Conservation (phyloP, 1,140 invertebrate species). For the Choristoneura fumiferana region DNA sequence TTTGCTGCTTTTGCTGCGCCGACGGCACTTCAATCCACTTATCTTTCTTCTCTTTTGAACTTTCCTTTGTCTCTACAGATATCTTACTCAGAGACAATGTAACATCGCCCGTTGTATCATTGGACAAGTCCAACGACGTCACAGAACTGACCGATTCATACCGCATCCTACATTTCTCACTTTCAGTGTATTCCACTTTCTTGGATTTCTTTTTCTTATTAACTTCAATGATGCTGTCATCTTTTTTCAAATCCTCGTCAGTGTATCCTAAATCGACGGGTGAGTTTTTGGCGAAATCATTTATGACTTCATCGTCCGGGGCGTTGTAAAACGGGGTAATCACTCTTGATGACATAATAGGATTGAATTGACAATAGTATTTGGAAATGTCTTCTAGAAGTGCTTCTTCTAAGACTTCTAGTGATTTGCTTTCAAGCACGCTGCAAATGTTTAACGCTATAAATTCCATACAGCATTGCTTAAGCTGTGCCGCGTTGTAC, state of each 20-base stretch:
- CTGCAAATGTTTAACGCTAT: slow-evolving; percentile 83
- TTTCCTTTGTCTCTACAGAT: slow-evolving; percentile 53
- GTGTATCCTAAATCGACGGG: slow-evolving; percentile 65
- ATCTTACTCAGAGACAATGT: slow-evolving; percentile 68
- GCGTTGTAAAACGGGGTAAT: slow-evolving; percentile 82
- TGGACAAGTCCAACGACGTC: slow-evolving; percentile 64
- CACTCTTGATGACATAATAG: slow-evolving; percentile 77
- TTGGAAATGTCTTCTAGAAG: slow-evolving; percentile 80
- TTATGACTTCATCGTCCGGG: slow-evolving; percentile 77
- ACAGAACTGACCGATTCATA: slow-evolving; percentile 74
- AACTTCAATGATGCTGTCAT: slow-evolving; percentile 47
- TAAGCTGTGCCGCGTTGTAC: slow-evolving; percentile 84
- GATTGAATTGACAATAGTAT: slow-evolving; percentile 80
- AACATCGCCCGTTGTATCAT: slow-evolving; percentile 63
- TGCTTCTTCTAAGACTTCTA: slow-evolving; percentile 80
- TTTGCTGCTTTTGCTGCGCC: slow-evolving; percentile 65
- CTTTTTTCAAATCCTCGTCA: slow-evolving; percentile 62
- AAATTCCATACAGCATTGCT: slow-evolving; percentile 84
- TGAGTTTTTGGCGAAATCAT: slow-evolving; percentile 65
- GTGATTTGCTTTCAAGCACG: slow-evolving; percentile 81
- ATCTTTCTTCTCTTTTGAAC: slow-evolving; percentile 39
- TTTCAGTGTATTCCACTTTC: slow-evolving; percentile 72
- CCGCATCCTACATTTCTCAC: slow-evolving; percentile 67
- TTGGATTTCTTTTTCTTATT: slow-evolving; percentile 66
- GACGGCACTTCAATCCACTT: slow-evolving; percentile 72